These are phyloP conservation scores for Penaeus chinensis DNA, from an alignment of 1,140 invertebrate genomes.

Conservation along the genomic window DNA sequence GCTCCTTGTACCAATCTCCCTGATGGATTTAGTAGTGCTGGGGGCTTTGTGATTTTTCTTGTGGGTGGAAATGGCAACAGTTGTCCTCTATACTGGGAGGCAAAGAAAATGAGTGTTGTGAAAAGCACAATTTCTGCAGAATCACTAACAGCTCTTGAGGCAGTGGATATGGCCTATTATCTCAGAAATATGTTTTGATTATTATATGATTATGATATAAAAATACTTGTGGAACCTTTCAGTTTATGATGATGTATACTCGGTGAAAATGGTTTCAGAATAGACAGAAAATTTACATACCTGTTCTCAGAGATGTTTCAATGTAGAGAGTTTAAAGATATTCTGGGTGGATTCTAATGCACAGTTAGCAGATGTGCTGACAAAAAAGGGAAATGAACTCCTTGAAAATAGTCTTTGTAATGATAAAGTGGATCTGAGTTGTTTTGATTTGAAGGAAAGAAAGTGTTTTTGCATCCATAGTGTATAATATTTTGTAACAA, in stretches of 20 bases:
- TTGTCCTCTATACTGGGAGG: constrained; percentile 5
- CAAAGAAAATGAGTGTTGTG: neutral
- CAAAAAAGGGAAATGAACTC: neutral
- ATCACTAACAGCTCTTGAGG: neutral
- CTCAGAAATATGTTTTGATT: constrained; percentile 14
- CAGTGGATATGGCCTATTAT: neutral
- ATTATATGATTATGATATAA: constrained; percentile 13
- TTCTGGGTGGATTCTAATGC: too few species aligned
- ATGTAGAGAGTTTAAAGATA: too few species aligned
- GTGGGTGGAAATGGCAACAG: constrained; percentile 5
- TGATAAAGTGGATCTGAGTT: neutral
- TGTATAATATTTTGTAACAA: neutral
- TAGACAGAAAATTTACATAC: too few species aligned
- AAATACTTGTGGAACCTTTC: too few species aligned
- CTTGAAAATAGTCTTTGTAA: neutral
- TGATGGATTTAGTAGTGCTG: neutral
- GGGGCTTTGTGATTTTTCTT: neutral
- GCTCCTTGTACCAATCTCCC: neutral
- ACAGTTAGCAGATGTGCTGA: too few species aligned
- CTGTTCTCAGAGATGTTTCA: too few species aligned
- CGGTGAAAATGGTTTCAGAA: too few species aligned
- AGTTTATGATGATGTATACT: too few species aligned
- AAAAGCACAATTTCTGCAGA: constrained; percentile 4
- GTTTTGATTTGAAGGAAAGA: neutral
- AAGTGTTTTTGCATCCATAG: neutral